These are phyloP conservation scores for Orthonyx spaldingii DNA, from an alignment of 2,113 vertebrate species.

Conservation along the genomic window DNA sequence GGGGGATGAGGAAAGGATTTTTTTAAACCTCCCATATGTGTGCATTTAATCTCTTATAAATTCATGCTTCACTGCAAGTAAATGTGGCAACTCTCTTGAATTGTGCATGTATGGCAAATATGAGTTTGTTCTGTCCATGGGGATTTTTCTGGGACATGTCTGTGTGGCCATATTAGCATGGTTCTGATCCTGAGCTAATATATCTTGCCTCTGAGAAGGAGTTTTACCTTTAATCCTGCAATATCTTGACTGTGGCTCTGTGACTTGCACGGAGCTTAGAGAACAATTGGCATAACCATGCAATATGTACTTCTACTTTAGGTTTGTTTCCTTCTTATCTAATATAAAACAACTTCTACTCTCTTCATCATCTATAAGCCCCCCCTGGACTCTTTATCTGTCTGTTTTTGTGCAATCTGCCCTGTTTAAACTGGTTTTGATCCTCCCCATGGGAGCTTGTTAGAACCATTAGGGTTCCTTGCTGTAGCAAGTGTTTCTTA, in stretches of 20 bases:
- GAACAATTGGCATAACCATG: rapidly evolving
- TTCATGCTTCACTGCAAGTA: neutral
- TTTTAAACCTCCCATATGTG: neutral
- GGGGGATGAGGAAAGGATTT: neutral
- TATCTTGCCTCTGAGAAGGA: neutral
- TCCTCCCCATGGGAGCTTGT: neutral
- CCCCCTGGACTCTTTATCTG: neutral
- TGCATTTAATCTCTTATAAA: neutral
- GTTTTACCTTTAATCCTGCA: neutral
- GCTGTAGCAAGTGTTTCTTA: neutral
- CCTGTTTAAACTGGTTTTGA: constrained; percentile 9
- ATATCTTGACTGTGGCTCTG: rapidly evolving
- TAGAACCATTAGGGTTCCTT: neutral
- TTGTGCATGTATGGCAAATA: neutral
- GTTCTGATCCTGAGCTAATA: neutral
- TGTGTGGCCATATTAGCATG: neutral
- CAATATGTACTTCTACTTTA: neutral
- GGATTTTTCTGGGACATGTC: neutral
- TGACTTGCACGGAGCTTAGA: neutral
- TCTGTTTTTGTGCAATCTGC: neutral
- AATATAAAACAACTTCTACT: neutral
- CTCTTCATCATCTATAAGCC: neutral
- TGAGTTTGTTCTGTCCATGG: neutral
- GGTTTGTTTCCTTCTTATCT: neutral
- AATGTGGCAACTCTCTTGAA: neutral